phyloP scores from a whole-genome alignment of 2,888 invertebrate genomes.

The Cheilosia variabilis region DNA sequence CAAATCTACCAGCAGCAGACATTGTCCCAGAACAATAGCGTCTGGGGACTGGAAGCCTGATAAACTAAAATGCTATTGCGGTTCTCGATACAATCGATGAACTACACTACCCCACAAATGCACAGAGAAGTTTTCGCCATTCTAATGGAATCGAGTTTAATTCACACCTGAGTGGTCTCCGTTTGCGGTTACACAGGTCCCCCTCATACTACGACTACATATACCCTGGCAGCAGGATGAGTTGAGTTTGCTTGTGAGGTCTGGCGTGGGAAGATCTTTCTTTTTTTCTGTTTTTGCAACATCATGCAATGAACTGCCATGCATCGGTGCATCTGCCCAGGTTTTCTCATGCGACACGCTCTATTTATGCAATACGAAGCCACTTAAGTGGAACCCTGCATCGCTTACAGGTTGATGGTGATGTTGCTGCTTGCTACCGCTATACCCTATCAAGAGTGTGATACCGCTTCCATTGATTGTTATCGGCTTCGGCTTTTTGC shows the following conservation, averaged over 20 bases:
- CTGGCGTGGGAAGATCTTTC: constrained; percentile 63
- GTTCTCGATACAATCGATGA: constrained; percentile 39
- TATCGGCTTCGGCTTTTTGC: constrained; percentile 26
- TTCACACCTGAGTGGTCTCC: constrained; percentile 66
- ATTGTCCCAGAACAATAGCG: constrained; percentile 29
- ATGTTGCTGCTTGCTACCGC: neutral
- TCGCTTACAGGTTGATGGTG: constrained; percentile 58
- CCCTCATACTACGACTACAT: neutral
- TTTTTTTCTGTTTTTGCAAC: constrained; percentile 4
- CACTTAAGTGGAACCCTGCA: constrained; percentile 69
- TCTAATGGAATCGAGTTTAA: constrained; percentile 53
- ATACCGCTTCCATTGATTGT: constrained; percentile 43
- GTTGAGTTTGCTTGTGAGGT: constrained; percentile 18
- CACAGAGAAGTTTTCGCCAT: constrained; percentile 17
- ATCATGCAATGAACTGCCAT: constrained; percentile 41
- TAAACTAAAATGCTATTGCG: constrained; percentile 38
- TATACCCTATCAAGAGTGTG: constrained; percentile 15
- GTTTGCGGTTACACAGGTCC: constrained; percentile 43
- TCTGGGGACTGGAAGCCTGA: constrained; percentile 45
- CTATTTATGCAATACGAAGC: constrained; percentile 58
- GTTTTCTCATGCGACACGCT: constrained; percentile 66
- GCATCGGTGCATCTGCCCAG: constrained; percentile 58
- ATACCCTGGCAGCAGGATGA: constrained; percentile 20
- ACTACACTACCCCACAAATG: neutral
- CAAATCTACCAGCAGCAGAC: constrained; percentile 5